Evolutionary conservation across 2,797 vertebrate species (phyloP), one percentile per base, ranked within the genome.

Genomic region (Gouania willdenowi): DNA sequence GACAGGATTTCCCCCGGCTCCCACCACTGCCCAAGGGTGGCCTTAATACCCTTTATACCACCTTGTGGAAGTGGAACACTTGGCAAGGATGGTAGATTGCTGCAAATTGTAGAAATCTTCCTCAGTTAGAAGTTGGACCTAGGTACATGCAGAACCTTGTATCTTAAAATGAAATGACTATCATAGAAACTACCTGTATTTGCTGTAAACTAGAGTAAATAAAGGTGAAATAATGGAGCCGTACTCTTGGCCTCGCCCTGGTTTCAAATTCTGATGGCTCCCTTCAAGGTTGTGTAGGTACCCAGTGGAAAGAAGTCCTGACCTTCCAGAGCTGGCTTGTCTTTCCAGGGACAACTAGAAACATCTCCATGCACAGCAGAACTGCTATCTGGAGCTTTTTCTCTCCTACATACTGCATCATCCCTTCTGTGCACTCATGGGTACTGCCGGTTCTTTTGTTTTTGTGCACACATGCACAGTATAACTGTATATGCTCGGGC

Each of bases 1-100:
- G 75, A 75, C 68, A 70, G 62, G 44, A 43, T 64, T 62, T 66
- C 66, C 50, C 60, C 38, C n/a, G 57, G 70, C 59, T 61, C 50
- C 38, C 56, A 54, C 40, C 48, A 29, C 43, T 46, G 44, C 48
- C 18, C 3, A 17, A 24, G 24, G 60, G 14, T 66, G 50, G 66
- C 62, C 66, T 64, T 44, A 41, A 61, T 65, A 56, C 36, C 51
- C 38, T 48, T 20, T 37, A 28, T 50, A 35, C 50, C 68, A 48
- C 42, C 41, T 53, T 49, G 59, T 39, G 43, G 40, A 66, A 54
- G 47, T 34, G 35, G 42, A 47, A 42, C 54, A 47, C 58, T 29
- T 31, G 41, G 45, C 26, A 11, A 37, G 19, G 41, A 8, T 3
- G 13, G 8, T 24, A 10, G 45, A 47, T 32, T 46, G 21, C 8